Evolutionary conservation across 2,797 vertebrate genomes (phyloP).

Genomic region (Lerista edwardsae): DNA sequence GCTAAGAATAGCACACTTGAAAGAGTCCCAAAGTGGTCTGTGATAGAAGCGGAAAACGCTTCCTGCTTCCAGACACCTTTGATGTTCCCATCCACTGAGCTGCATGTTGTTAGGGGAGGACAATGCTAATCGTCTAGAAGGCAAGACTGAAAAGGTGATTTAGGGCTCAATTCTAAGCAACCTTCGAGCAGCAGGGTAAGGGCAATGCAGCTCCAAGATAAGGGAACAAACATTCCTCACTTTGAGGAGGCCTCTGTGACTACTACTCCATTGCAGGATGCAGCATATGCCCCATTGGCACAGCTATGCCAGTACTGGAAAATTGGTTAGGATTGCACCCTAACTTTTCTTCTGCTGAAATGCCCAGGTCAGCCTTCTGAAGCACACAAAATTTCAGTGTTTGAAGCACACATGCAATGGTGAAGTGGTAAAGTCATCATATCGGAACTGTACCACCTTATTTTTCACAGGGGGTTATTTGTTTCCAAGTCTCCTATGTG

Average conservation of each 20-base stretch:
- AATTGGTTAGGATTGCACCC: too few species aligned
- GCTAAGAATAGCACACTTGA: neutral
- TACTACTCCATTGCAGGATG: too few species aligned
- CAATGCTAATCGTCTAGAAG: neutral
- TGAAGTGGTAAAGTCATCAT: neutral
- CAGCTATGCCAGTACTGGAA: too few species aligned
- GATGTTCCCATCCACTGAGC: neutral
- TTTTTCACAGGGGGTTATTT: neutral
- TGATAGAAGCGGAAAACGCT: neutral
- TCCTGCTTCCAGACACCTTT: constrained; percentile 3
- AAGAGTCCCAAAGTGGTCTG: neutral
- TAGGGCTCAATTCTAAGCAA: too few species aligned
- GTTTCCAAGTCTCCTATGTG: neutral
- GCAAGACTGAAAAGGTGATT: neutral
- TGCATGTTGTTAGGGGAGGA: neutral
- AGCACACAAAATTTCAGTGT: too few species aligned
- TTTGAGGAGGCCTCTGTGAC: too few species aligned
- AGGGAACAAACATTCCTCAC: too few species aligned
- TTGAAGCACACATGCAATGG: neutral
- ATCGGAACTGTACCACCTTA: neutral
- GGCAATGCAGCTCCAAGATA: too few species aligned
- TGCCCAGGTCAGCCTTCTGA: neutral
- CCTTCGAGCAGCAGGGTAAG: too few species aligned
- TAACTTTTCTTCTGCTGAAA: neutral
- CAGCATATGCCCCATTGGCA: too few species aligned